A percentile compares a stretch with the other conserved stretches of the same genome.
Conservation (phyloP, 2,113 vertebrate species). For the Gallinago media region DNA sequence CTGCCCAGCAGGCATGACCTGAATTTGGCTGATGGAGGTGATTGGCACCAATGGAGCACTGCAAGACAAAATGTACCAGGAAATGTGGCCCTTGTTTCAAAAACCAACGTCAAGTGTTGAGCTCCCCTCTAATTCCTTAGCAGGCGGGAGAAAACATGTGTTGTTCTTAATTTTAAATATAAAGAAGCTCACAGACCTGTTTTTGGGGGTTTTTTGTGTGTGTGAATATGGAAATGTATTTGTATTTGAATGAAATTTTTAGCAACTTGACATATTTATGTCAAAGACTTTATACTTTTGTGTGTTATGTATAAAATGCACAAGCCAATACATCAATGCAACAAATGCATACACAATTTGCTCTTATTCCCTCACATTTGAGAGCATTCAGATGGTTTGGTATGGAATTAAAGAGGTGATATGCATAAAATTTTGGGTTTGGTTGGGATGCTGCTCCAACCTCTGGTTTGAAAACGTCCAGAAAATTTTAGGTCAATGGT, state of each 20-base stretch:
- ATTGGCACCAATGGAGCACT: not conserved
- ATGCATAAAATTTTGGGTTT: not conserved
- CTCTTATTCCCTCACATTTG: not conserved
- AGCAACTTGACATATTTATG: not conserved
- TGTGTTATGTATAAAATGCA: not conserved
- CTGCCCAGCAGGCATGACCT: conserved; percentile 1
- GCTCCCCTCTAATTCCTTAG: not conserved
- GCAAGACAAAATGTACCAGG: not conserved
- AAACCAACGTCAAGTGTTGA: not conserved
- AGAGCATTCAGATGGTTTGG: not conserved
- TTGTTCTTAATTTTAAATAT: not conserved
- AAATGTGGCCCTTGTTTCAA: not conserved
- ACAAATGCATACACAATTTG: not conserved
- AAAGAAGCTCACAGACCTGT: not conserved
- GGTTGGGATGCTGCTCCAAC: not conserved
- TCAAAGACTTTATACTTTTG: not conserved
- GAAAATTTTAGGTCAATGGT: not conserved
- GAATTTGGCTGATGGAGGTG: conserved; percentile 25
- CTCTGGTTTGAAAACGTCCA: not conserved
- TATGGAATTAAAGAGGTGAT: not conserved
- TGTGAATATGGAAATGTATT: not conserved
- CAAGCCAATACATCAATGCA: not conserved
- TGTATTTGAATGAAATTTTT: not conserved
- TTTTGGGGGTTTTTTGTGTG: too few species aligned
- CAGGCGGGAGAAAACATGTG: not conserved